A percentile compares a stretch with the other conserved stretches of the same genome.
phyloP scores from a whole-genome alignment of 1,140 invertebrate genomes.

The Monomorium pharaonis region DNA sequence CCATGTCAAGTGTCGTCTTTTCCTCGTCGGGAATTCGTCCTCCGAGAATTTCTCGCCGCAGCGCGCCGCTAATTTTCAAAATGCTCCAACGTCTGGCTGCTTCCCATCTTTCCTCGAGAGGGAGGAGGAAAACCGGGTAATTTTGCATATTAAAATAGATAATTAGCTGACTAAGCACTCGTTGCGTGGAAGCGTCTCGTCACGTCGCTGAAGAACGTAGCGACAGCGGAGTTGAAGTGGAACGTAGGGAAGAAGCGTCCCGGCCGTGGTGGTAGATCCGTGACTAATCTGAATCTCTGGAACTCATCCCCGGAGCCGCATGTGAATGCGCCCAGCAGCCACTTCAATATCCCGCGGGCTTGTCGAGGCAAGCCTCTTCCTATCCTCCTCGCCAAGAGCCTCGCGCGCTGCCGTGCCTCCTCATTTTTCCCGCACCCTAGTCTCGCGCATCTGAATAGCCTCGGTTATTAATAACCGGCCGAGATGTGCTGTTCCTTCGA shows the following conservation, averaged over 20 bases:
- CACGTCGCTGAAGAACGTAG: conserved; percentile 25
- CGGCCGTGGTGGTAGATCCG: conserved; percentile 46
- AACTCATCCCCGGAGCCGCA: neutral
- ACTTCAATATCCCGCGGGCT: conserved; percentile 50
- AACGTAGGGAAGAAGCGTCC: neutral
- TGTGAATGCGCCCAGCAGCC: conserved; percentile 42
- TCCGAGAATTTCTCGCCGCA: neutral
- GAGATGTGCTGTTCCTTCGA: neutral
- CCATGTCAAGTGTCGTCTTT: neutral
- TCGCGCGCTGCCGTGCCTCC: neutral
- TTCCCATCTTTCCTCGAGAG: neutral
- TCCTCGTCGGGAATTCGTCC: neutral
- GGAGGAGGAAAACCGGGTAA: neutral
- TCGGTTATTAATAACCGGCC: conserved; percentile 42
- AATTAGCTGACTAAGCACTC: conserved; percentile 74
- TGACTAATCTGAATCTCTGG: conserved; percentile 70
- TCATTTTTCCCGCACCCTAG: neutral
- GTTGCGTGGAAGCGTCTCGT: conserved; percentile 21
- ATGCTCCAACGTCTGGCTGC: neutral
- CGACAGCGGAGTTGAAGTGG: neutral
- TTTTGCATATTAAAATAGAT: conserved; percentile 42
- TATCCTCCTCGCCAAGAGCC: neutral
- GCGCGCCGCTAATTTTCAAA: neutral
- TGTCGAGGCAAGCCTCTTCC: neutral
- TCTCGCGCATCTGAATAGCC: conserved; percentile 20